Conservation (phyloP, 1,140 invertebrate species). For the Sinella curviseta region DNA sequence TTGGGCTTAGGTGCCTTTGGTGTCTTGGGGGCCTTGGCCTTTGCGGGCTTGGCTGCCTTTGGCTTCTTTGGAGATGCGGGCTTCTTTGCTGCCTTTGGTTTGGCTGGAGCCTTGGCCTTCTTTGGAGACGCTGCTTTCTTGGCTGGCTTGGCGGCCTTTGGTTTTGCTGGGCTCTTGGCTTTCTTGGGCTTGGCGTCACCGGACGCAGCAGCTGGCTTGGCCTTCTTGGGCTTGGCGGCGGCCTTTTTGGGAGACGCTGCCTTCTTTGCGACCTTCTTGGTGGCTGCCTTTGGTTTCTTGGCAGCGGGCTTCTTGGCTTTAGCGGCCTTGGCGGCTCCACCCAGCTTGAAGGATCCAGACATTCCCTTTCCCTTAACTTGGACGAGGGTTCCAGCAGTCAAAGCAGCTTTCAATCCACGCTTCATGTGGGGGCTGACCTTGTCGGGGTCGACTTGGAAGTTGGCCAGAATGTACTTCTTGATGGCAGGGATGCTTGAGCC, state of each 20-base stretch:
- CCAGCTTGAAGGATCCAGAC: constrained; percentile 62
- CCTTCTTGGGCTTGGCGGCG: background rate
- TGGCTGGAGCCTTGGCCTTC: constrained; percentile 18
- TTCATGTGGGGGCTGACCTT: constrained; percentile 64
- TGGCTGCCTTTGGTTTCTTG: constrained; percentile 46
- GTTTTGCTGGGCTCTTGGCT: background rate
- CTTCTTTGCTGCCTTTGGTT: constrained; percentile 15
- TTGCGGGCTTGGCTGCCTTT: constrained; percentile 1
- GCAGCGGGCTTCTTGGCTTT: constrained; percentile 50
- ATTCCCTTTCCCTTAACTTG: constrained; percentile 67
- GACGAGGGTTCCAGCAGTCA: constrained; percentile 59
- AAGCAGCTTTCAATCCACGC: constrained; percentile 63
- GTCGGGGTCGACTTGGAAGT: constrained; percentile 63
- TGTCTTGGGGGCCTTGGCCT: constrained; percentile 7
- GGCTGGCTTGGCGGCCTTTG: background rate
- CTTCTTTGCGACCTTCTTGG: constrained; percentile 38
- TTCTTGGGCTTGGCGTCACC: constrained; percentile 17
- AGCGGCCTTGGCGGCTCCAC: constrained; percentile 39
- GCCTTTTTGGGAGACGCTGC: constrained; percentile 8
- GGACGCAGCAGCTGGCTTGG: background rate
- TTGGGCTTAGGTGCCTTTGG: constrained; percentile 12
- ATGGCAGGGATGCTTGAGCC: constrained; percentile 65
- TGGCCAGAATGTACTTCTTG: constrained; percentile 64
- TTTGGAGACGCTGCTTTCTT: background rate
- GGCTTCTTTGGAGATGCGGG: background rate